A percentile compares a stretch with the other conserved stretches of the same genome.
Evolutionary conservation across 2,797 vertebrate genomes (phyloP).

Genomic region (Tarsius wallacei): DNA sequence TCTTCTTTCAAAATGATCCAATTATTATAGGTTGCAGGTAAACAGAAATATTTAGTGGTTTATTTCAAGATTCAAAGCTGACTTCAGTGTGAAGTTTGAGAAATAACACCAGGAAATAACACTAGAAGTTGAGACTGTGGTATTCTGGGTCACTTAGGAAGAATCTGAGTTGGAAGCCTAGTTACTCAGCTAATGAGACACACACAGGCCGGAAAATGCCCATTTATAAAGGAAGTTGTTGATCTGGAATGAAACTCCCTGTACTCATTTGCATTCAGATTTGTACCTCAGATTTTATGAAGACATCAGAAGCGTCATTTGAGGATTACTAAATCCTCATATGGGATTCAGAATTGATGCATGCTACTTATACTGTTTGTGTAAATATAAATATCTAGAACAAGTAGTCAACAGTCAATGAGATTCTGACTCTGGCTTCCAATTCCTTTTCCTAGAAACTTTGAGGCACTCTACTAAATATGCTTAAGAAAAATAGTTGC

Average conservation of each 20-base stretch:
- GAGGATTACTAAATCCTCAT: background rate
- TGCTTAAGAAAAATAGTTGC: background rate
- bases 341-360: background rate
- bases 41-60: conserved; percentile 7
- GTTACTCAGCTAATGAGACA: background rate
- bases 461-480: background rate
- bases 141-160: background rate
- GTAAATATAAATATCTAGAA: conserved; percentile 5
- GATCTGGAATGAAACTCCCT: background rate
- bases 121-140: background rate
- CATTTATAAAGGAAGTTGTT: background rate
- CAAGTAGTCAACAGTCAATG: background rate
- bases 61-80: conserved; percentile 28
- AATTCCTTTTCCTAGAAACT: background rate
- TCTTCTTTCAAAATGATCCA: conserved; percentile 33
- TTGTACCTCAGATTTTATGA: background rate
- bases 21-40: background rate
- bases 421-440: background rate
- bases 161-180: background rate
- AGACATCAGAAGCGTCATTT: background rate
- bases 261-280: background rate
- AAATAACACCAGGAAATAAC: background rate
- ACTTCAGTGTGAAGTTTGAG: background rate
- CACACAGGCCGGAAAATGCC: background rate
- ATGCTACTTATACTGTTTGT: background rate